A percentile compares a stretch with the other conserved stretches of the same genome.
Evolutionary conservation across 2,888 invertebrate species (phyloP).

Genomic region (Ormyrus labotus): DNA sequence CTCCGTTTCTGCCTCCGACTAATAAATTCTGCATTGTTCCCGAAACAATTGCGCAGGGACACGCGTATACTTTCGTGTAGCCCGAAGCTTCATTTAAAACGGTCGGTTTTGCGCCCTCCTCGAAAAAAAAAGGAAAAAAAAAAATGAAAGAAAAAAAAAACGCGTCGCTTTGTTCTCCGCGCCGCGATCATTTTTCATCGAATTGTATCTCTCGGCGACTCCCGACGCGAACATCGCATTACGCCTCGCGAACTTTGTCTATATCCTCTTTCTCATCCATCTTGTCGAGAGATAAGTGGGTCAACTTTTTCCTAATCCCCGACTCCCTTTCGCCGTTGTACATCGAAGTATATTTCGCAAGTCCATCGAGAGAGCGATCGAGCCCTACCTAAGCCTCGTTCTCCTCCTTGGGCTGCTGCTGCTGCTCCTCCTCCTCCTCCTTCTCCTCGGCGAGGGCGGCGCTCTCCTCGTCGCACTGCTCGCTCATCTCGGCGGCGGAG

Average conservation of each 20-base stretch:
- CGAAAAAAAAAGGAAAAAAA: background rate
- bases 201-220: constrained; percentile 9
- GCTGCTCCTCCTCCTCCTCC: constrained; percentile 15
- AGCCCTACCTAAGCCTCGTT: constrained; percentile 40
- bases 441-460: constrained; percentile 27
- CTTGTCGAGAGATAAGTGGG: background rate
- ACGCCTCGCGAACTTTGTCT: constrained; percentile 15
- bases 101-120: background rate
- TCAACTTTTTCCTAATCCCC: constrained; percentile 17
- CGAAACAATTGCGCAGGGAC: too few relatives aligned
- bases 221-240: background rate
- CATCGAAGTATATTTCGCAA: too few relatives aligned
- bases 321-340: background rate
- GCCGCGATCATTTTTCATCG: constrained; percentile 32
- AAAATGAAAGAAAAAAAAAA: background rate
- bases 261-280: constrained; percentile 6
- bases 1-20: too few relatives aligned
- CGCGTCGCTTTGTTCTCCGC: constrained; percentile 1
- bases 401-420: background rate
- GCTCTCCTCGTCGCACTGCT: constrained; percentile 80
- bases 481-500: constrained; percentile 84
- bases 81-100: background rate
- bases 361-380: too few relatives aligned
- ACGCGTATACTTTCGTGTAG: too few relatives aligned
- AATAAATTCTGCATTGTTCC: too few relatives aligned